A percentile compares a stretch with the other conserved stretches of the same genome.
These are phyloP conservation scores for Dolomedes plantarius DNA, from an alignment of 2,888 invertebrate species.

Conservation along the genomic window DNA sequence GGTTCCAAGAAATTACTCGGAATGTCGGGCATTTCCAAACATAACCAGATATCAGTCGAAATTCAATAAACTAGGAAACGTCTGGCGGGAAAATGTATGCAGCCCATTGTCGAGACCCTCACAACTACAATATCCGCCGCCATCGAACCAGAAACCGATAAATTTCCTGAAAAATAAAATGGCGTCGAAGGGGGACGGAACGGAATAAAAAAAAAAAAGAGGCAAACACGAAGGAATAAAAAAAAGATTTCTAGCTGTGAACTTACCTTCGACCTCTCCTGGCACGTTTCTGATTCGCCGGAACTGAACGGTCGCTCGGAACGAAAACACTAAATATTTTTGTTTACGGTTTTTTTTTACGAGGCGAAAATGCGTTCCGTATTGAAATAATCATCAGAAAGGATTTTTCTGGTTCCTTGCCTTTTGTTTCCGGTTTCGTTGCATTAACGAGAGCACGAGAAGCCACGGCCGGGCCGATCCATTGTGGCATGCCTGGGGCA, in stretches of 20 bases:
- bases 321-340: conserved; percentile 40
- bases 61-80: too few relatives aligned
- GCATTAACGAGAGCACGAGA: too few relatives aligned
- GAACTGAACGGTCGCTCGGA: conserved; percentile 36
- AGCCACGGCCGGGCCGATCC: too few relatives aligned
- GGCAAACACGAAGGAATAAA: conserved; percentile 28
- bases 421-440: too few relatives aligned
- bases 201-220: conserved; percentile 17
- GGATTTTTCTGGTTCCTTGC: neutral
- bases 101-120: conserved; percentile 6
- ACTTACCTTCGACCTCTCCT: conserved; percentile 57
- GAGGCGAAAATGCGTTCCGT: neutral
- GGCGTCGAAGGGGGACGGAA: neutral
- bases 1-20: too few relatives aligned
- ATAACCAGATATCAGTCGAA: too few relatives aligned
- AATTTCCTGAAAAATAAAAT: conserved; percentile 24
- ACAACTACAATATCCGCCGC: conserved; percentile 43
- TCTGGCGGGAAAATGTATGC: too few relatives aligned
- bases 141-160: conserved; percentile 52
- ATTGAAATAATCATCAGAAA: neutral
- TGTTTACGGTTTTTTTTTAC: conserved; percentile 45
- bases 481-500: too few relatives aligned
- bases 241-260: too few relatives aligned
- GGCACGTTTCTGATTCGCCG: conserved; percentile 23
- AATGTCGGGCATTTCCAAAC: too few relatives aligned